Evolutionary conservation across 2,113 vertebrate species (phyloP), one percentile per base, ranked within the genome.

Genomic region (Copsychus sechellarum): DNA sequence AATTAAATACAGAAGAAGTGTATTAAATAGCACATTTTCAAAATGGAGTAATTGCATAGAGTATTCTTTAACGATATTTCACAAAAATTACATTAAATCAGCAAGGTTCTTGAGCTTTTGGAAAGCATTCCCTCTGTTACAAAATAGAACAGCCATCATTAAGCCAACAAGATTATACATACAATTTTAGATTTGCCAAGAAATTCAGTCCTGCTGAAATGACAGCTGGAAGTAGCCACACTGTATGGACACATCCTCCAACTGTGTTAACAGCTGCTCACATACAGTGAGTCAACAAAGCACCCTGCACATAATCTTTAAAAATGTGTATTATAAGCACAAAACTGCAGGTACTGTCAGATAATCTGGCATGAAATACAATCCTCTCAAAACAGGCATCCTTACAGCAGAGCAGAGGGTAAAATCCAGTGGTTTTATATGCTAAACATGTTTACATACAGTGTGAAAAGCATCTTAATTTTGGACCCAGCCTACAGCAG

Each of bases 151-250:
- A 69, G n/a, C 6, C 3, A 2, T 69, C 80, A 73, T 11, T 40
- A 0, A 0, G 14, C 31, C 19, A 2, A 43, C 8, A 31, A 48
- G 36, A 71, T 28, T n/a, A 66, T 1, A 1, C 16, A 33, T 11
- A n/a, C 12, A 29, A 21, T 17, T 33, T 51, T 10, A 77, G 21
- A 90, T 72, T 21, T 85, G 36, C 40, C 38, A 80, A 53, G n/a
- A 93, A 88, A 80, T 66, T 57, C 33, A 38, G 34, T 31, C 65
- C 9, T 65, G 42, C 70, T 4, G 3, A 38, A 74, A 9, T 9
- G 45, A 40, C 11, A 57, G n/a, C 28, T 45, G 48, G n/a, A 86
- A 86, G 36, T 15, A 69, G 31, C 20, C 7, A 5, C 5, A 0
- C 61, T 26, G 12, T 20, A 33, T 2, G 28, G 51, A 40, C 64